Base-by-base conservation (phyloP, 2,113 vertebrate genomes). In the Corythaeola cristata region DNA sequence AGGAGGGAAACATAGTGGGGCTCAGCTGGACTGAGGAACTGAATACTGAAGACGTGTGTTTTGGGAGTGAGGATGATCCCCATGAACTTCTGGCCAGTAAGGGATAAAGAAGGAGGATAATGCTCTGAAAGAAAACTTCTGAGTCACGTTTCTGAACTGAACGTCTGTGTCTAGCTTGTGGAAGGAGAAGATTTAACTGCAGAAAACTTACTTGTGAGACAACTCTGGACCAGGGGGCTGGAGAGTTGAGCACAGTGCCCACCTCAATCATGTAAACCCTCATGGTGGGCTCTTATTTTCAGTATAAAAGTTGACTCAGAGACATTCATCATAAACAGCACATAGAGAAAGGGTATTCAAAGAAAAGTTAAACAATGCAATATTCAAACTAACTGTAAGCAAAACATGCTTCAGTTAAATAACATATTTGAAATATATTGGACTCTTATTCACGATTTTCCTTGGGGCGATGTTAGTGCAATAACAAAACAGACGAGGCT, bases 401-500 rank as follows among this genome's bases (percentile, higher is more conserved):
- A 80, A 93, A 90, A 35, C 19, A 66, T 49, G 5, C 19, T 85
- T 77, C 55, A 52, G 55, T 85, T 67, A 90, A 93, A 68, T 49
- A 91, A 79, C 9, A 11, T 85, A 56, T 76, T 80, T 50, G 55
- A 88, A 94, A 85, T 91, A 69, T 30, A 89, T 55, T 85, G 49
- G 75, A 52, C 41, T 89, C 45, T 66, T 60, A 35, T 75, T 87
- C 18, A 3, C 63, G 37, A 53, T 91, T 93, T 91, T 96, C 71
- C 88, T 96, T 1, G 0, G 82, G 90, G 75, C 32, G 21, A 55
- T 76, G 49, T 63, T 58, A 90, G 20, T 50, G 28, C 62, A 80
- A 49, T 69, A 90, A 85, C 39, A 83, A 91, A 93, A 80, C 32
- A 88, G 59, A 93, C 56, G 88, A 94, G 27, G 32, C 15, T 9